A percentile compares a stretch with the other conserved stretches of the same genome.
Conservation (phyloP, 2,797 vertebrate genomes). For the Cyprinella venusta region DNA sequence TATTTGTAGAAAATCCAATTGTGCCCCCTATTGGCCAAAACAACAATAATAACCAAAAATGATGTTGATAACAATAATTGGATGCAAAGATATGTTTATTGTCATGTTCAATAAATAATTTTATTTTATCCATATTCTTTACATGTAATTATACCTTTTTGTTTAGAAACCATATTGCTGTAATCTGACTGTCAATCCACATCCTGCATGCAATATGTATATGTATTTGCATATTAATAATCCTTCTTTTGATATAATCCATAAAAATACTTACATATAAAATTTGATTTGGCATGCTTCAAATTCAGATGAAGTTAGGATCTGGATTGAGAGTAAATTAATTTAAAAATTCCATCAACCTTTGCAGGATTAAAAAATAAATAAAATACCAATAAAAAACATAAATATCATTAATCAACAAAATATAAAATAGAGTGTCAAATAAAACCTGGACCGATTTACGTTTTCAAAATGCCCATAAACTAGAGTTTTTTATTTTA, state of each 20-base stretch:
- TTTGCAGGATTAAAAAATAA: constrained; percentile 25
- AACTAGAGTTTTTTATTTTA: not conserved
- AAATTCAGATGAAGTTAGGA: constrained; percentile 34
- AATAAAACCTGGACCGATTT: constrained; percentile 13
- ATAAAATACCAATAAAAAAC: constrained; percentile 5
- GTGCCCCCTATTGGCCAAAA: not conserved
- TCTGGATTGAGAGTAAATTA: constrained; percentile 52
- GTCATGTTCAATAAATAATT: constrained; percentile 50
- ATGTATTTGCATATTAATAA: constrained; percentile 65
- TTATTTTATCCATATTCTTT: constrained; percentile 50
- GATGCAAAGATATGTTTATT: constrained; percentile 48
- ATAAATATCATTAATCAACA: constrained; percentile 35
- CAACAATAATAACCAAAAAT: not conserved
- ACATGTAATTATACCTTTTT: constrained; percentile 63
- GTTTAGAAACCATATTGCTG: constrained; percentile 80
- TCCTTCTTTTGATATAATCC: constrained; percentile 42
- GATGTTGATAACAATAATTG: not conserved
- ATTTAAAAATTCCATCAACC: constrained; percentile 18
- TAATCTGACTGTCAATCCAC: constrained; percentile 73
- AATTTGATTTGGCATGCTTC: constrained; percentile 49
- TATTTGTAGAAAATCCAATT: not conserved
- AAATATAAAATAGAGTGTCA: constrained; percentile 48
- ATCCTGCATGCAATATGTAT: constrained; percentile 87
- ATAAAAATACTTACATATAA: constrained; percentile 56
- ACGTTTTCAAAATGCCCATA: constrained; percentile 35